A percentile compares a stretch with the other conserved stretches of the same genome.
phyloP scores from a whole-genome alignment of 2,797 vertebrate species.

The Phalloptychus januarius region DNA sequence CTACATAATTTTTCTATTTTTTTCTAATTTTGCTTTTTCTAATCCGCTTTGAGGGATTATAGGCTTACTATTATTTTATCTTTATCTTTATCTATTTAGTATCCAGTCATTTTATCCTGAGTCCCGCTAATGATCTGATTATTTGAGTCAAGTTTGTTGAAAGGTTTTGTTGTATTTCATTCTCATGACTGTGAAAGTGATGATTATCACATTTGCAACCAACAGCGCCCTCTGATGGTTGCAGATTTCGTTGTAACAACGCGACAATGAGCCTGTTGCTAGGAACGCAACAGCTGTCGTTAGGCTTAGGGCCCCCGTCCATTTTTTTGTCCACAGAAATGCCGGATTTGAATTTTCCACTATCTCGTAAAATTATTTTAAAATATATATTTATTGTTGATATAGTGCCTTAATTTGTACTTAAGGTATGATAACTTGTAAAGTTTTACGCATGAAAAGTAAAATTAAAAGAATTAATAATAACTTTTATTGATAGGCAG shows the following conservation, averaged over 20 bases:
- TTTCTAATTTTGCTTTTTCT: too few species aligned
- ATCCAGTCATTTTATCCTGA: too few species aligned
- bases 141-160: too few species aligned
- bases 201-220: neutral
- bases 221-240: neutral
- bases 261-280: constrained; percentile 47
- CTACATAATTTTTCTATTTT: too few species aligned
- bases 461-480: neutral
- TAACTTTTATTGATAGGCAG: constrained; percentile 48
- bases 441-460: rapidly evolving
- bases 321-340: constrained; percentile 24
- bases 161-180: neutral
- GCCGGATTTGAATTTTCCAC: constrained; percentile 38
- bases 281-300: constrained; percentile 65
- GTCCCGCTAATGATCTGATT: too few species aligned
- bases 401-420: rapidly evolving
- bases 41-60: too few species aligned
- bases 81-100: too few species aligned
- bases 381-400: rapidly evolving
- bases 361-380: neutral
- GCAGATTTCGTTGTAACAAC: neutral
- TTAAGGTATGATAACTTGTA: rapidly evolving
- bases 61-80: too few species aligned
- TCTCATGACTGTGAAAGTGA: neutral
- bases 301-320: constrained; percentile 56